A percentile compares a stretch with the other conserved stretches of the same genome.
Evolutionary conservation across 2,113 vertebrate genomes (phyloP).

Genomic region (Dipodomys stephensi): DNA sequence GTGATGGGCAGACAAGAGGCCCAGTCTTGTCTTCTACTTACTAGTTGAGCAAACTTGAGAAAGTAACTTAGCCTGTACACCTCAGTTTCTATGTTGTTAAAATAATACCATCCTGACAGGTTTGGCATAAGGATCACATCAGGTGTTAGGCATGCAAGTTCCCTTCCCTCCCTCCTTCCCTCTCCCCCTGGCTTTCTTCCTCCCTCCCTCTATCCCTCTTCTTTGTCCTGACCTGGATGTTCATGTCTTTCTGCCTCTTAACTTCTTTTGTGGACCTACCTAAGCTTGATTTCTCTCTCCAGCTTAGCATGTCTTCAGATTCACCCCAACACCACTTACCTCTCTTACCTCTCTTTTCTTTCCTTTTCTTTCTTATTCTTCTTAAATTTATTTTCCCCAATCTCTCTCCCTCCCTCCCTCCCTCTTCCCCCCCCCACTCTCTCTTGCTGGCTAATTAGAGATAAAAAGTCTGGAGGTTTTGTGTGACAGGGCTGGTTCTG

Average conservation of each 20-base stretch:
- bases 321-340: background rate
- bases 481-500: no score
- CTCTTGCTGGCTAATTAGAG: no score
- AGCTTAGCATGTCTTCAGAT: background rate
- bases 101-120: background rate
- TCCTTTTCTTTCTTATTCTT: no score
- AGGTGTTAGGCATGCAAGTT: background rate
- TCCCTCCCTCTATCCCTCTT: background rate
- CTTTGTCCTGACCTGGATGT: background rate
- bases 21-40: background rate
- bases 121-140: background rate
- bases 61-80: conserved; percentile 1
- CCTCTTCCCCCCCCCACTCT: no score
- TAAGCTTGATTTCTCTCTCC: background rate
- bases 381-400: no score
- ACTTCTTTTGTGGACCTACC: background rate
- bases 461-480: no score
- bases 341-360: no score
- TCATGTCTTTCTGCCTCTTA: background rate
- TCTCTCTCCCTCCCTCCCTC: no score
- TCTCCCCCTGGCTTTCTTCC: background rate
- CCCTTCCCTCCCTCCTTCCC: background rate
- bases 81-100: background rate
- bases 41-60: background rate
- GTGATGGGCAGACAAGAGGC: background rate